A percentile compares a stretch with the other conserved stretches of the same genome.
Evolutionary conservation across 2,113 vertebrate species (phyloP).

Genomic region (Cephalopholis sonnerati): DNA sequence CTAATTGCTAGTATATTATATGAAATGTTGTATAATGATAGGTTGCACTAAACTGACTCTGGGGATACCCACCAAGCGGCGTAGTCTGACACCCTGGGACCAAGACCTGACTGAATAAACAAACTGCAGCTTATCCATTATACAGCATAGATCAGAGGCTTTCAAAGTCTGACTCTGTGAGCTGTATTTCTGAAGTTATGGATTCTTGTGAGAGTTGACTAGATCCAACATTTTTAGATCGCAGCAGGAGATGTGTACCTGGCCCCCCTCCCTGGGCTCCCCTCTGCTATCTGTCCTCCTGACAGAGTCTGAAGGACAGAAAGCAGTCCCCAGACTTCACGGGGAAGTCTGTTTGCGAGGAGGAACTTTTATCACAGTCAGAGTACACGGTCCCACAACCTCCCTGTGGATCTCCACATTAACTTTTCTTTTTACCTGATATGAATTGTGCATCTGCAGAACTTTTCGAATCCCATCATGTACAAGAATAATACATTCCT

Average conservation of each 20-base stretch:
- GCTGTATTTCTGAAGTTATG: neutral
- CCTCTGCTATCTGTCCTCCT: constrained; percentile 56
- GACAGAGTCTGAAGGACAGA: constrained; percentile 3
- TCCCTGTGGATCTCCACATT: neutral
- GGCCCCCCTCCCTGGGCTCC: constrained; percentile 1
- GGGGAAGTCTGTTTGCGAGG: constrained; percentile 4
- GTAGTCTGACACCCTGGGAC: no score
- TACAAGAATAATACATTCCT: neutral
- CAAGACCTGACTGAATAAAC: no score
- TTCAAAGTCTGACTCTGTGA: neutral
- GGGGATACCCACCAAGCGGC: no score
- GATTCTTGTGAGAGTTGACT: neutral
- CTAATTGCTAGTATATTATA: no score
- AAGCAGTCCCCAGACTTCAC: neutral
- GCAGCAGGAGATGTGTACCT: constrained; percentile 32
- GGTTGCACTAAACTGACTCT: no score
- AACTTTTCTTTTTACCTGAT: no score
- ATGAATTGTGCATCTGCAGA: no score
- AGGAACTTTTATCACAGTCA: constrained; percentile 45
- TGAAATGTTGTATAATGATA: no score
- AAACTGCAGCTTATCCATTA: neutral
- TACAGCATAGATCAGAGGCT: neutral
- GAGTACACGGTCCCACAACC: constrained; percentile 6
- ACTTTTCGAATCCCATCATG: neutral
- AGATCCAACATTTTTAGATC: constrained; percentile 7